Evolutionary conservation across 1,140 invertebrate species (phyloP), one percentile per base, ranked within the genome.

Genomic region (fruit fly (Drosophila melanogaster)): DNA sequence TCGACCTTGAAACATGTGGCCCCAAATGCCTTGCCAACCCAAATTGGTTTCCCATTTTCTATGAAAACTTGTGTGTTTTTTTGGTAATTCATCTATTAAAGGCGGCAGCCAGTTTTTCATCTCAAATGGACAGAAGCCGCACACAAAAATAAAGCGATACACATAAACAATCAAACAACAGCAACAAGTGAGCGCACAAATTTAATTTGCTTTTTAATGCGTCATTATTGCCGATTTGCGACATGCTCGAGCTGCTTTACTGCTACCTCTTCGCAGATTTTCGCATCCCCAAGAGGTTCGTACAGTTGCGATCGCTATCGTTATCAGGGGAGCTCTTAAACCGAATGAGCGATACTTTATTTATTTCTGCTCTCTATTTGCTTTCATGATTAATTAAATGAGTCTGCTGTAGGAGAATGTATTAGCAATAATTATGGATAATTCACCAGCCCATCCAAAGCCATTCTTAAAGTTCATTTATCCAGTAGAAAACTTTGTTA

Each of bases 121-220:
- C 59, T 76, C 0, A 44, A 26, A 51, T 59, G 44, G 35, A 67
- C 76, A 72, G 37, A 55, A 40, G 41, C 60, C 40, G 40, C 59
- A 79, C 57, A 54, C 64, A 77, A 59, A 76, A 54, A 30, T 38
- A 6, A 19, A 65, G 49, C 40, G 24, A 74, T 40, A 51, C 24
- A 54, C 47, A 75, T 57, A 70, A 55, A 73, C 19, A 65, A 46
- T 50, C 38, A 58, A 56, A 30, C 47, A 33, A 50, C 56, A 57
- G 69, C 78, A 72, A 81, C 83, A 81, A 87, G 83, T 86, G 61
- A 65, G 61, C 59, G 61, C 41, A 74, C 60, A 54, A 66, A 85
- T 78, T 81, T 60, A 85, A 87, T 81, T 78, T 47, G 43, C 61
- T 62, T 78, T 81, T 81, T 65, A 87, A 87, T 81, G 74, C 81